A percentile compares a stretch with the other conserved stretches of the same genome.
These are phyloP conservation scores for Aselliscus stoliczkanus DNA, from an alignment of 2,797 vertebrate genomes.

Conservation along the genomic window DNA sequence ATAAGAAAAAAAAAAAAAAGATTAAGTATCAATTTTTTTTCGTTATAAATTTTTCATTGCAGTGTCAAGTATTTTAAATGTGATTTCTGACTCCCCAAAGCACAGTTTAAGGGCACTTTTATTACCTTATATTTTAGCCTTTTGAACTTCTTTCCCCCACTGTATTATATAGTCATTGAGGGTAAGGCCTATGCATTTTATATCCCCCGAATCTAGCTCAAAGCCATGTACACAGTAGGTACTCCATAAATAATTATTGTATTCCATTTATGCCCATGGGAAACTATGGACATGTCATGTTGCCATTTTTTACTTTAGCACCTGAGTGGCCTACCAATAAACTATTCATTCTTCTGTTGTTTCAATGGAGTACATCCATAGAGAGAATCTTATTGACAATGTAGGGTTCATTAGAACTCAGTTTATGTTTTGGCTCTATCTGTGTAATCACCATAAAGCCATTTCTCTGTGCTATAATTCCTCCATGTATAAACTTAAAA, in stretches of 20 bases:
- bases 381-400: neutral
- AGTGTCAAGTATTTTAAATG: constrained; percentile 26
- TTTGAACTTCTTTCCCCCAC: neutral
- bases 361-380: neutral
- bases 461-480: neutral
- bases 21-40: constrained; percentile 55
- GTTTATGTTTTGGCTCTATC: neutral
- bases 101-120: neutral
- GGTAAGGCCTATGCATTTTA: neutral
- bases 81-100: neutral
- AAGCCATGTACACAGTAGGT: neutral
- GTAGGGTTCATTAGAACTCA: neutral
- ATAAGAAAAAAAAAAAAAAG: neutral
- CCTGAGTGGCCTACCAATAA: neutral
- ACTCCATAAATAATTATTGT: neutral
- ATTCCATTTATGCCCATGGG: neutral
- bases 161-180: neutral
- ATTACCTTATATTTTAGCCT: neutral
- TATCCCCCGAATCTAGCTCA: neutral
- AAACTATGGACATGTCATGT: neutral
- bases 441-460: neutral
- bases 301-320: neutral
- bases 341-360: neutral
- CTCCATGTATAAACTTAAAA: neutral
- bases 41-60: neutral